Percentiles rank a stretch among this genome's conserved stretches.
phyloP scores from a whole-genome alignment of 2,888 invertebrate genomes.

The Myopa testacea region DNA sequence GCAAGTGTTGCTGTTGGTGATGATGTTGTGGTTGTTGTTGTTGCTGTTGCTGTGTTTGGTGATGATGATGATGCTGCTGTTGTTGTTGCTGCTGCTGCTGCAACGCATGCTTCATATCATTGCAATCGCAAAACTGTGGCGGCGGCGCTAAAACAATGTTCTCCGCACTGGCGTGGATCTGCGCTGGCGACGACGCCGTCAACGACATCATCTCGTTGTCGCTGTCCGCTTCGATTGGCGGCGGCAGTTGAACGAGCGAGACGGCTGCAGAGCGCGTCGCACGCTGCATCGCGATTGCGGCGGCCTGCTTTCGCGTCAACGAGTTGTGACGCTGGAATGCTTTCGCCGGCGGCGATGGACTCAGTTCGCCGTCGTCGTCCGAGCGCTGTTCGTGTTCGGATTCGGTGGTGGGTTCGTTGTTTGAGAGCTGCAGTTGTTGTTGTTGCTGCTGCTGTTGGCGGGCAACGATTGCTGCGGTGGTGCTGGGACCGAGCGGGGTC shows the following conservation, averaged over 20 bases:
- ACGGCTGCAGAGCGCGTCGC: slow-evolving; percentile 75
- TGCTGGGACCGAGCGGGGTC: slow-evolving; percentile 59
- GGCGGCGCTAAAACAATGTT: slow-evolving; percentile 84
- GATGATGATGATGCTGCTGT: slow-evolving; percentile 59
- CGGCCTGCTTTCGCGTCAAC: slow-evolving; percentile 73
- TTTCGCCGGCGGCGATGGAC: slow-evolving; percentile 69
- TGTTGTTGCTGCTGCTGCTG: slow-evolving; percentile 52
- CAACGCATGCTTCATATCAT: slow-evolving; percentile 69
- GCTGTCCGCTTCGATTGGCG: slow-evolving; percentile 79
- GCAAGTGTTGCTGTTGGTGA: slow-evolving; percentile 51
- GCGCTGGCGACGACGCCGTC: slow-evolving; percentile 45
- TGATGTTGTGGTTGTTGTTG: slow-evolving; percentile 50
- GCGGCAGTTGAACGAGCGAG: slow-evolving; percentile 83
- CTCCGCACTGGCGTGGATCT: slow-evolving; percentile 62
- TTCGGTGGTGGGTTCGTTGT: slow-evolving; percentile 50
- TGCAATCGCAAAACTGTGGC: slow-evolving; percentile 88
- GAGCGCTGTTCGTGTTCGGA: slow-evolving; percentile 65
- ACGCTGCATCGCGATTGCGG: slow-evolving; percentile 72
- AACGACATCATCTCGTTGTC: slow-evolving; percentile 72
- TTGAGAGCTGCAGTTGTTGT: slow-evolving; percentile 51
- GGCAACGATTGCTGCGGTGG: slow-evolving; percentile 62
- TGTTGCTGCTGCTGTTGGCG: slow-evolving; percentile 62
- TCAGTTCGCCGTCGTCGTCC: slow-evolving; percentile 67
- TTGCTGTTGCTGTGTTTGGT: slow-evolving; percentile 50
- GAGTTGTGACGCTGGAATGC: slow-evolving; percentile 75